Base-by-base conservation (phyloP, 2,888 invertebrate species). In the Ditula angustiorana region DNA sequence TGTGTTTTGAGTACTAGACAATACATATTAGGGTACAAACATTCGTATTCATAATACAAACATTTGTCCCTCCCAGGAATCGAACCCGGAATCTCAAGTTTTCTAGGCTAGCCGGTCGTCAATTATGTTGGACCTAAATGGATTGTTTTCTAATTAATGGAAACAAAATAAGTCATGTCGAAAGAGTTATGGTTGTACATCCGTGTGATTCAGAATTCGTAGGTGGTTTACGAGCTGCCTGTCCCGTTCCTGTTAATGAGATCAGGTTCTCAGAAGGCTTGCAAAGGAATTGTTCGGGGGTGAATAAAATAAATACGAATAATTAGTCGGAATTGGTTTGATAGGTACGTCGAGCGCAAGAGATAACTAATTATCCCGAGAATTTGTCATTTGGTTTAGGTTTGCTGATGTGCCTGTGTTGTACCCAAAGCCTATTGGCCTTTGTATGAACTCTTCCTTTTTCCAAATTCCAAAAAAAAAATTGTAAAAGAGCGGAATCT, bases 201-300 rank as follows among this genome's bases (percentile, higher is more conserved):
- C 11, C 8, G 56, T 28, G 59, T 59, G 64, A 64, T 64, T 59
- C 64, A 53, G 59, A 53, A 64, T 58, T 59, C 53, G 64, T 64
- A 53, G 64, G 59, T 58, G 59, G 64, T 64, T 64, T 64, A 64
- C 64, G 64, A 58, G 26, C 46, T 13, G 30, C 52, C 11, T 35
- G 30, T n/a, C 23, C 26, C 35, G 47, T 52, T 58, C 46, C 59
- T 52, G 64, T 58, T 64, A 64, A 64, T 58, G 63, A 53, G 64
- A 58, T 49, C 35, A 47, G 23, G 64, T 64, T 64, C 64, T 47
- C 10, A 19, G 64, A 64, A 64, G 53, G 16, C 23, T 53, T 55
- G 47, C 13, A 56, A 47, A 59, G 37, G 64, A 37, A 53, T 59
- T 41, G 19, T 41, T 41, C 50, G 10, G 53, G 47, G 44, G 13